Conservation (phyloP, 1,140 invertebrate genomes). For the Mamestra configurata region DNA sequence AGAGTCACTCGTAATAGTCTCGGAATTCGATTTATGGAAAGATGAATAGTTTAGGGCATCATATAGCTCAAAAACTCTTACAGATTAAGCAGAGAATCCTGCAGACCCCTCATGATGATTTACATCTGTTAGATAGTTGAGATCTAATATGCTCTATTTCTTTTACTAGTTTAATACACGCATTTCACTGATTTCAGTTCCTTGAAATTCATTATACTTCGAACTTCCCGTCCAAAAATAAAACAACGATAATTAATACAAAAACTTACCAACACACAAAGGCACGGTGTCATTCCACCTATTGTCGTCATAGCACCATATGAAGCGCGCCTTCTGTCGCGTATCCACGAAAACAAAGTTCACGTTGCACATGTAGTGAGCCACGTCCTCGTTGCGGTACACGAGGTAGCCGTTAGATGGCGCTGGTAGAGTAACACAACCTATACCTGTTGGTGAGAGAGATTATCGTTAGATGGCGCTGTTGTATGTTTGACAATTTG, state of each 20-base stretch:
- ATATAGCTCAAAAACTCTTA: no score
- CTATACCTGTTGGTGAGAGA: constrained; percentile 84
- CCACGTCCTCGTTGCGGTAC: constrained; percentile 87
- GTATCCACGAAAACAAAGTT: constrained; percentile 89
- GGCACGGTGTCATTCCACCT: constrained; percentile 89
- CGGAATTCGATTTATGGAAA: no score
- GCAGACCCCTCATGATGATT: no score
- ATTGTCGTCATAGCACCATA: constrained; percentile 88
- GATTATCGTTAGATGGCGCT: constrained; percentile 57
- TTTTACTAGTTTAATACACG: no score
- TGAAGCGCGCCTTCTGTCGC: constrained; percentile 80
- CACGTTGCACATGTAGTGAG: constrained; percentile 89
- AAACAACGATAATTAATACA: constrained; percentile 44
- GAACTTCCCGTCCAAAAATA: constrained; percentile 7
- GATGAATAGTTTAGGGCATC: no score
- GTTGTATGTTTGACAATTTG: background rate
- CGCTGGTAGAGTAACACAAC: constrained; percentile 88
- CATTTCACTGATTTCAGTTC: background rate
- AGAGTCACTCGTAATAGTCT: no score
- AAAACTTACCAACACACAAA: constrained; percentile 89
- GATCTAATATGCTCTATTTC: no score
- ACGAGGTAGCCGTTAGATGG: constrained; percentile 89
- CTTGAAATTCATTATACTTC: background rate
- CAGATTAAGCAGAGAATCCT: no score
- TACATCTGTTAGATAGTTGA: no score